Evolutionary conservation across 2,888 invertebrate genomes (phyloP), one percentile per base, ranked within the genome.

Genomic region (Tanypteryx hageni): DNA sequence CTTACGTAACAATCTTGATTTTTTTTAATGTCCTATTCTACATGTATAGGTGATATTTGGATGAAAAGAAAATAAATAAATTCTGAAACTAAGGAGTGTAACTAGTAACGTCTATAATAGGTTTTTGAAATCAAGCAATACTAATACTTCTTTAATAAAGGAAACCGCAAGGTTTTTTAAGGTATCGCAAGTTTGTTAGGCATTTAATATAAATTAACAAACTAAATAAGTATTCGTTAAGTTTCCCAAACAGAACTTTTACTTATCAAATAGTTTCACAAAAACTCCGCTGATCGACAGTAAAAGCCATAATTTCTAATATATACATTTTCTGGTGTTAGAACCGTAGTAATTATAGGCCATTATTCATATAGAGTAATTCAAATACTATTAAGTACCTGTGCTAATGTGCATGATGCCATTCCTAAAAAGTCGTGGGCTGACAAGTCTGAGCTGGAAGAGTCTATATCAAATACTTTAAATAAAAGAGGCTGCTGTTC

Each of bases 401-500:
- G 96, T 56, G 96, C 96, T 81, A 96, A 94, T 59, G 95, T 95
- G 93, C 95, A 95, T 86, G 96, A 96, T 61, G 95, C 94, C 86
- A 94, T 94, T 18, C 96, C 96, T 14, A 96, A 94, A 93, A 95
- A 95, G 93, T 96, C 95, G 93, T 95, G 95, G 81, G 94, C 94
- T 11, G 93, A 92, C 16, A 95, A 93, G 83, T 94, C 94, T 14
- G 93, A 57, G 56, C 94, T 94, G 18, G 94, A 93, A 22, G 94
- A 94, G 93, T 95, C 95, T 92, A 95, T 94, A 93, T 95, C 95
- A 93, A 95, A 95, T 0, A 95, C 94, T 93, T 96, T 95, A 94
- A 96, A 96, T 93, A 95, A 95, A 14, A 96, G 93, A 13, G 95
- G 94, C 94, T 96, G 96, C 92, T 96, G 95, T 93, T 96, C 96